Percentiles rank a stretch among this genome's conserved stretches.
Conservation (phyloP, 2,113 vertebrate species). For the Percina caprodes region DNA sequence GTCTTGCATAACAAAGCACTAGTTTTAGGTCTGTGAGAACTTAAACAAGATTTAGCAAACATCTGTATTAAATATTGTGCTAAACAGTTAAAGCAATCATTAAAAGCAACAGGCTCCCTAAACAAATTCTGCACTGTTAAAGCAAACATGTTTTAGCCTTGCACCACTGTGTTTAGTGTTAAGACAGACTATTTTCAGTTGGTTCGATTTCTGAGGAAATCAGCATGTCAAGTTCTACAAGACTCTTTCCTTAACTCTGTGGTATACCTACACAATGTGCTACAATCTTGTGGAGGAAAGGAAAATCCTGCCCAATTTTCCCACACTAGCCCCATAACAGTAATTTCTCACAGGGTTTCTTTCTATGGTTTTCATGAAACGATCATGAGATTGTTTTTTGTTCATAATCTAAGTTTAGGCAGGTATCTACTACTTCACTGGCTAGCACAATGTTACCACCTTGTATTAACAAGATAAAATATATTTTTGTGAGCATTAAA, state of each 20-base stretch:
- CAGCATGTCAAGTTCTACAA: background rate
- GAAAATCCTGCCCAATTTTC: background rate
- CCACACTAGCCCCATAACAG: background rate
- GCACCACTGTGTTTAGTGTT: conserved; percentile 12
- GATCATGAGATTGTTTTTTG: background rate
- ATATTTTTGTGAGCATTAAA: background rate
- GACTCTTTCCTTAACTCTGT: background rate
- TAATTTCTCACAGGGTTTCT: background rate
- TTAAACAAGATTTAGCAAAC: conserved; percentile 18
- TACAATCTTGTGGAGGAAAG: background rate
- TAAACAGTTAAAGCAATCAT: conserved; percentile 1
- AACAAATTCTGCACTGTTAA: background rate
- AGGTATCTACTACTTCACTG: background rate
- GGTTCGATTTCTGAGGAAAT: background rate
- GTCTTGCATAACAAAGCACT: conserved; percentile 32
- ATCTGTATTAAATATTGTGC: background rate
- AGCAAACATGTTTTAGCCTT: conserved; percentile 3
- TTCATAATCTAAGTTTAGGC: background rate
- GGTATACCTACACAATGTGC: background rate
- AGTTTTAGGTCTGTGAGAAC: conserved; percentile 59
- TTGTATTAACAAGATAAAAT: background rate
- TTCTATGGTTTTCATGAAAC: background rate
- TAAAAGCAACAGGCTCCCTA: background rate
- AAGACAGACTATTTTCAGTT: conserved; percentile 18
- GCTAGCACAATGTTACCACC: background rate